Evolutionary conservation across 2,113 vertebrate species (phyloP), one percentile per base, ranked within the genome.

Genomic region (Larimichthys polyactis): DNA sequence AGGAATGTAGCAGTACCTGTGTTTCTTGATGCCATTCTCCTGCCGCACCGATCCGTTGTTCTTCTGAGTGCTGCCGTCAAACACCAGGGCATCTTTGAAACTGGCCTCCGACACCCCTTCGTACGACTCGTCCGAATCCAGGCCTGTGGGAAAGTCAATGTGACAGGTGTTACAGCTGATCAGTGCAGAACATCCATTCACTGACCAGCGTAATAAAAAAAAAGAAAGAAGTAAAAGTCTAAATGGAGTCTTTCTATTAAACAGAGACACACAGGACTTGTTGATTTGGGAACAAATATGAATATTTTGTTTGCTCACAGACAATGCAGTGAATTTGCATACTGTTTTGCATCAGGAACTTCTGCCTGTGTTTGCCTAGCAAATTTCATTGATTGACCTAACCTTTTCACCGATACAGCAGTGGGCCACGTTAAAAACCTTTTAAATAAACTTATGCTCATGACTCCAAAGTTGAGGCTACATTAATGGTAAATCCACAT

Each of bases 121-220:
- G 0, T 95, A 96, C 40, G 98, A 99, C 94, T 97, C 97, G 64
- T 99, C 97, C 0, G 97, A 98, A 86, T 99, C 98, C 89, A 98
- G 96, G 97, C 98, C 98, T 99, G 93, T 0, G 48, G 36, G 24
- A 43, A 4, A 78, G 44, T 10, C 73, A 52, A 51, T 14, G 10
- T 5, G 22, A 65, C 67, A 29, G 64, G 11, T 57, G 11, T 65
- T 24, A 36, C 2, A 40, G 15, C 24, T 4, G 5, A 2, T 60
- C n/a, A 19, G 55, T 46, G 22, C 57, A 73, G 7, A 44, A 20
- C 4, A 60, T 12, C 36, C 51, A 55, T 32, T 67, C 12, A 17
- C 32, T 48, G 2, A 48, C 17, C 1, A 22, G 11, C n/a, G 3
- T 4, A 48, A 40, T 10, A 20, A 40, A 40, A 63, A 17, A 14